Conservation (phyloP, 1,140 invertebrate genomes). For the Eubasilissa regina region DNA sequence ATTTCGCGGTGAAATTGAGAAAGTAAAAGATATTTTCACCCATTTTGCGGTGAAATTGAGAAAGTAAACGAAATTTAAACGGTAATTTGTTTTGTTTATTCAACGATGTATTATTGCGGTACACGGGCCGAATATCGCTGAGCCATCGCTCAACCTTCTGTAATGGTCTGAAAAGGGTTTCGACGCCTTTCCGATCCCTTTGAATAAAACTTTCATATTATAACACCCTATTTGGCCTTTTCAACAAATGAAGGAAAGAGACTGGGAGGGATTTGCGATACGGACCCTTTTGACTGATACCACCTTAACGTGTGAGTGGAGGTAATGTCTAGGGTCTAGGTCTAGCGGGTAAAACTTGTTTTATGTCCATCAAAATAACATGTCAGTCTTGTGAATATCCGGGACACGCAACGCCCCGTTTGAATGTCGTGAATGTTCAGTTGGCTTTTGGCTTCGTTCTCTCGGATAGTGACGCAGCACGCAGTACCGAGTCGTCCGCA, state of each 20-base stretch:
- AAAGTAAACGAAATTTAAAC: constrained; percentile 36
- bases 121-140: constrained; percentile 8
- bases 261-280: constrained; percentile 33
- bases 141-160: constrained; percentile 33
- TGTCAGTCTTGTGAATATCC: background rate
- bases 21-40: background rate
- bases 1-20: background rate
- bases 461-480: too few species aligned
- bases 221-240: constrained; percentile 44
- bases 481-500: too few species aligned
- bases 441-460: too few species aligned
- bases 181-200: constrained; percentile 38
- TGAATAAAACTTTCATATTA: constrained; percentile 47
- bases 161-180: constrained; percentile 38
- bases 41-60: constrained; percentile 24
- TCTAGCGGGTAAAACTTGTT: background rate
- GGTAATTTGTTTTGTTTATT: constrained; percentile 35
- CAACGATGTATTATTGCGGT: constrained; percentile 30
- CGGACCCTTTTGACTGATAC: constrained; percentile 35
- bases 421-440: background rate
- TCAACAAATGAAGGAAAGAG: constrained; percentile 32
- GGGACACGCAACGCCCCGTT: background rate
- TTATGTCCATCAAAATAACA: constrained; percentile 31
- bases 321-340: constrained; percentile 21
- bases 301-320: constrained; percentile 17